A percentile compares a stretch with the other conserved stretches of the same genome.
These are phyloP conservation scores for Ellobium chinense DNA, from an alignment of 2,888 invertebrate genomes.

Conservation along the genomic window DNA sequence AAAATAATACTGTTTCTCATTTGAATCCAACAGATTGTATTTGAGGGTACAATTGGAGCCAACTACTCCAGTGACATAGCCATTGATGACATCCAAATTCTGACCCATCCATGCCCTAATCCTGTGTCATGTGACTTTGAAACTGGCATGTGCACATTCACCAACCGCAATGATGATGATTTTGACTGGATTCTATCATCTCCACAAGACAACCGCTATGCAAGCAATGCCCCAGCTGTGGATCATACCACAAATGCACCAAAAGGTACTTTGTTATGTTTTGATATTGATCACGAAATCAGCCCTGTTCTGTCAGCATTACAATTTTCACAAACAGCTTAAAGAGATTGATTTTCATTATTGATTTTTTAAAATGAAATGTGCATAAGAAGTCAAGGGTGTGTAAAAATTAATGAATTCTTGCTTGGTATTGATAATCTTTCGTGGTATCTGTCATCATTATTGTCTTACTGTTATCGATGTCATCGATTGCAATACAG, in stretches of 20 bases:
- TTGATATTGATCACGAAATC: background rate
- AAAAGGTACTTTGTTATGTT: conserved; percentile 60
- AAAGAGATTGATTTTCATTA: too few relatives aligned
- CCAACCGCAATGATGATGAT: conserved; percentile 72
- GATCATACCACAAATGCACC: conserved; percentile 67
- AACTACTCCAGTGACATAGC: conserved; percentile 71
- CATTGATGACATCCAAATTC: conserved; percentile 73
- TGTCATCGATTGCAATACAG: too few relatives aligned
- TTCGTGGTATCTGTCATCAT: too few relatives aligned
- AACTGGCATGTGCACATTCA: conserved; percentile 69
- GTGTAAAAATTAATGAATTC: too few relatives aligned
- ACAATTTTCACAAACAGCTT: too few relatives aligned
- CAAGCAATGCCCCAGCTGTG: conserved; percentile 54
- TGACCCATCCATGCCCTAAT: conserved; percentile 58
- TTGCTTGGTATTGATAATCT: too few relatives aligned
- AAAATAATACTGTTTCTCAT: too few relatives aligned
- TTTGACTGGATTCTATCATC: conserved; percentile 73
- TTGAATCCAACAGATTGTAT: conserved; percentile 59
- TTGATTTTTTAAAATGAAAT: too few relatives aligned
- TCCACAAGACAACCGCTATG: conserved; percentile 40
- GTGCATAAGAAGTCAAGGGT: too few relatives aligned
- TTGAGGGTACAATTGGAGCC: conserved; percentile 69
- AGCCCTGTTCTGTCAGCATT: too few relatives aligned
- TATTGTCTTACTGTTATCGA: too few relatives aligned
- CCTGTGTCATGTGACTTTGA: conserved; percentile 76